Base-by-base conservation (phyloP, 2,888 invertebrate species). In the Cantharis flavilabris region DNA sequence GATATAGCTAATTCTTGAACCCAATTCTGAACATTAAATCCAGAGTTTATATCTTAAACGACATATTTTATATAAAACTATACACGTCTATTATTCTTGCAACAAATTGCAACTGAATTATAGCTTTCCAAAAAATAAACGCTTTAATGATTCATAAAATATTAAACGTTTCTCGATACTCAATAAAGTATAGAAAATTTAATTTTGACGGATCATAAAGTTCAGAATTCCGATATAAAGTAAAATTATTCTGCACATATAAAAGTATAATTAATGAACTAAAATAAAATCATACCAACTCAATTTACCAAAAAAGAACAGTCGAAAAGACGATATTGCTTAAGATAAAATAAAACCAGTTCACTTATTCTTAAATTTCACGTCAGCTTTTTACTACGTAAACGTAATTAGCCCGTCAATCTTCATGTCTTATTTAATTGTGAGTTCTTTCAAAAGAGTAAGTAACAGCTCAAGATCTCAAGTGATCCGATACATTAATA, bases 41-140 rank as follows among this genome's bases (percentile, higher is more conserved):
- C 13, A 67, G 26, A 30, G 64, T 72, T 65, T 65, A 72, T 72
- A 69, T 65, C 33, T 26, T 67, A 67, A 23, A 67, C 65, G 65
- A 23, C 65, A 26, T 67, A 26, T 23, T 23, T n/a, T 67, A 49
- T 49, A 49, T 49, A 49, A 49, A 49, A 49, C 49, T 49, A 49
- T 49, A 49, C 49, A 49, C 49, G n/a, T n/a, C 49, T n/a, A 49
- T 49, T 49, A 49, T 49, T n/a, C n/a, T 49, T 49, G 49, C 49
- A 67, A 72, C 67, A 72, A 72, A 72, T 72, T 67, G 72, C 49
- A 14, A 67, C 72, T 67, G 67, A 65, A n/a, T 49, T 49, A 49
- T 49, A n/a, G 49, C 49, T 49, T 49, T 49, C 49, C 49, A 49
- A 49, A 49, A 49, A 49, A 49, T 49, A 49, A 49, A 49, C n/a